These are phyloP conservation scores for Endomychus coccineus DNA, from an alignment of 2,888 invertebrate genomes.

Conservation along the genomic window DNA sequence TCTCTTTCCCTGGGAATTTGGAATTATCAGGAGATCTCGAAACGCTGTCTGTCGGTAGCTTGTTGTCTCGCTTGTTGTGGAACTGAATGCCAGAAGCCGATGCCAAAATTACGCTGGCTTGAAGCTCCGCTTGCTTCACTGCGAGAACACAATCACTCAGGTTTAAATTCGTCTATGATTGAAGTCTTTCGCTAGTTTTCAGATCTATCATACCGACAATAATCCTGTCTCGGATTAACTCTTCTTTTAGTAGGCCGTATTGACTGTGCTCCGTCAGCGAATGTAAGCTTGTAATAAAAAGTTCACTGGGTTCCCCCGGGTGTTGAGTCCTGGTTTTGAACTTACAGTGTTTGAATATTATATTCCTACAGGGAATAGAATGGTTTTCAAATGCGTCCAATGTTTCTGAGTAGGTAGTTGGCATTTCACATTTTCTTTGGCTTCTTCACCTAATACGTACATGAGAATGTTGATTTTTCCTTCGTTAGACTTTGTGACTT, in stretches of 20 bases:
- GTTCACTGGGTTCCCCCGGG: slow-evolving; percentile 14
- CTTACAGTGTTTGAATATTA: slow-evolving; percentile 19
- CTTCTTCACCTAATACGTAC: slow-evolving; percentile 23
- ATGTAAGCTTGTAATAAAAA: slow-evolving; percentile 23
- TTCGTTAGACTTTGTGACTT: too few species aligned
- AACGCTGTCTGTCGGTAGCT: too few species aligned
- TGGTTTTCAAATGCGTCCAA: slow-evolving; percentile 14
- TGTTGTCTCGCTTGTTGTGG: too few species aligned
- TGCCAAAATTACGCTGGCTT: too few species aligned
- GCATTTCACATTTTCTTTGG: slow-evolving; percentile 18
- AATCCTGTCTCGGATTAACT: slow-evolving; percentile 29
- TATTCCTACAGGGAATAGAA: slow-evolving; percentile 19
- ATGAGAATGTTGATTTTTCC: slow-evolving; percentile 23
- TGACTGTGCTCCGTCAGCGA: slow-evolving; percentile 22
- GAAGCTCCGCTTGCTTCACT: slow-evolving; percentile 17
- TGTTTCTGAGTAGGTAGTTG: neutral
- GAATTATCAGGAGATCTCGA: too few species aligned
- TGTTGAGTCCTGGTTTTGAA: slow-evolving; percentile 21
- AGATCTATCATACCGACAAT: slow-evolving; percentile 25
- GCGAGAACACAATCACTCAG: slow-evolving; percentile 9
- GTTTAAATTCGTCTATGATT: slow-evolving; percentile 3
- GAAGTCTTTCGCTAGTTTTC: slow-evolving; percentile 23
- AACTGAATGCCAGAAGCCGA: too few species aligned
- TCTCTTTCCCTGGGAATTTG: too few species aligned
- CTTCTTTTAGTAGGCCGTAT: slow-evolving; percentile 23